Percentiles rank a stretch among this genome's conserved stretches.
phyloP scores from a whole-genome alignment of 2,797 vertebrate genomes.

The Valencia hispanica region DNA sequence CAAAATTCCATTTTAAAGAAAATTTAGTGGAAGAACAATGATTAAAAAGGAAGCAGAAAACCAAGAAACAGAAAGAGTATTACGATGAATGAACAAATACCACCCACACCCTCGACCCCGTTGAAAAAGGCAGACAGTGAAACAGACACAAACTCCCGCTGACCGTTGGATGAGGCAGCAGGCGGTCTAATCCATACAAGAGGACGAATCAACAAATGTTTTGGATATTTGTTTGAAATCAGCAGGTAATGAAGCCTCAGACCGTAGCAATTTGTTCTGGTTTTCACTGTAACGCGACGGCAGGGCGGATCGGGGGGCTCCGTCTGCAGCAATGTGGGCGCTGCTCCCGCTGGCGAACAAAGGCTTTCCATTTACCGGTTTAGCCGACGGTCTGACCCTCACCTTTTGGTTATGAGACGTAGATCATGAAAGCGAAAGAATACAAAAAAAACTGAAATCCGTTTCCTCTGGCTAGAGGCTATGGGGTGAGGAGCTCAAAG shows the following conservation, averaged over 20 bases:
- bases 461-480: too few species aligned
- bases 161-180: conserved; percentile 50
- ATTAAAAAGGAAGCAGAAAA: neutral
- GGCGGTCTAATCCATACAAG: conserved; percentile 32
- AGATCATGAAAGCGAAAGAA: too few species aligned
- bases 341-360: too few species aligned
- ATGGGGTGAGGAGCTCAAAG: too few species aligned
- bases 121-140: conserved; percentile 44
- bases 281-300: too few species aligned
- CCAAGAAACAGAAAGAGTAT: conserved; percentile 18
- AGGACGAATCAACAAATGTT: conserved; percentile 25
- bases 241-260: neutral
- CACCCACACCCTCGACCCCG: conserved; percentile 41
- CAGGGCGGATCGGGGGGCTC: too few species aligned
- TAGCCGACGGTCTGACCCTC: too few species aligned
- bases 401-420: too few species aligned
- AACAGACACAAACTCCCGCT: conserved; percentile 56
- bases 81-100: conserved; percentile 56
- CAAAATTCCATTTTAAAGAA: neutral
- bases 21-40: neutral
- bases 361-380: too few species aligned
- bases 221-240: neutral
- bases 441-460: too few species aligned
- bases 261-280: neutral
- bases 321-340: too few species aligned